Conservation (phyloP, 92 coral and sea anemone species). For the Heteractis magnifica region DNA sequence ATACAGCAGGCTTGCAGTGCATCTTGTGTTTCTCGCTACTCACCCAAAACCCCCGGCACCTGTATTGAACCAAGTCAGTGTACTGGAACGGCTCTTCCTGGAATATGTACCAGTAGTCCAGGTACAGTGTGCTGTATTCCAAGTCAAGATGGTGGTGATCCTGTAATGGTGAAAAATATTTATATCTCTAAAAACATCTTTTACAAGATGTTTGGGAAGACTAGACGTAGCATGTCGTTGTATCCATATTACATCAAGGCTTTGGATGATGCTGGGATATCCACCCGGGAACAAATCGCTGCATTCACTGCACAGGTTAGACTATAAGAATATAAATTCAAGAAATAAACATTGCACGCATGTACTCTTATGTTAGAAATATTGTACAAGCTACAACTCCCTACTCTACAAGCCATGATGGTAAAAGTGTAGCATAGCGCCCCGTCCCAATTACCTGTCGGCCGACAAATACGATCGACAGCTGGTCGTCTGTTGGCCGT, state of each 20-base stretch:
- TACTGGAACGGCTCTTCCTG: conserved; percentile 64
- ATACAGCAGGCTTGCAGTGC: neutral
- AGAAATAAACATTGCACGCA: neutral
- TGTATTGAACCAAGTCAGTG: conserved; percentile 43
- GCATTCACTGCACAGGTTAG: conserved; percentile 67
- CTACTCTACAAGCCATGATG: too few species aligned
- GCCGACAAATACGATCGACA: too few species aligned
- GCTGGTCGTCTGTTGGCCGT: too few species aligned
- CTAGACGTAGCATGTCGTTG: conserved; percentile 46
- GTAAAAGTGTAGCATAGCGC: too few species aligned
- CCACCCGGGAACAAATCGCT: conserved; percentile 29
- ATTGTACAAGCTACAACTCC: neutral
- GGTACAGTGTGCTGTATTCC: conserved; percentile 50
- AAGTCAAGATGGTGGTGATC: conserved; percentile 17
- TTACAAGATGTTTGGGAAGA: conserved; percentile 47
- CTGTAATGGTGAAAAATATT: conserved; percentile 14
- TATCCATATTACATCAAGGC: conserved; percentile 55
- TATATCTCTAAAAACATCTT: conserved; percentile 28
- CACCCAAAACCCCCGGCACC: conserved; percentile 39
- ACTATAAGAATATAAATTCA: neutral
- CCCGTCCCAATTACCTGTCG: too few species aligned
- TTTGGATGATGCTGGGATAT: conserved; percentile 48
- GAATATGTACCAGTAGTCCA: conserved; percentile 29
- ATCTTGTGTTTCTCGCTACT: conserved; percentile 34
- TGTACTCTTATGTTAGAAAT: neutral